Conservation (phyloP, 2,888 invertebrate genomes). For the Philereme transversata region DNA sequence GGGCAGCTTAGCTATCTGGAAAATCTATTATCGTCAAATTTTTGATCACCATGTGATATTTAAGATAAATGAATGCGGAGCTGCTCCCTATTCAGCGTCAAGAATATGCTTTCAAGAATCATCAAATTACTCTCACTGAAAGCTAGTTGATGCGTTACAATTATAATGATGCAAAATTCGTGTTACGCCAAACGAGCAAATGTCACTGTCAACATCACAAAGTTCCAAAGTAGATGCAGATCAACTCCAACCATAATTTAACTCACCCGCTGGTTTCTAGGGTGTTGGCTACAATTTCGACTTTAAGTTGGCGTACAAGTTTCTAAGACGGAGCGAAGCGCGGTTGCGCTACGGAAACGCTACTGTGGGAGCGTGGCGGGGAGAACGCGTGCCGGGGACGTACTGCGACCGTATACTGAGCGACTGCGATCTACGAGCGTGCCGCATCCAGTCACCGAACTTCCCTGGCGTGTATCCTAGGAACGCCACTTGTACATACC, state of each 20-base stretch:
- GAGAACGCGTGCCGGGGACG: constrained; percentile 89
- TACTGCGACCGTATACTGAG: constrained; percentile 92
- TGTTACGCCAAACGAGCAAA: too few species aligned
- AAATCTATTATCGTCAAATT: too few species aligned
- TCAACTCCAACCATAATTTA: constrained; percentile 35
- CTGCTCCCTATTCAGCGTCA: too few species aligned
- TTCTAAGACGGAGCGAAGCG: constrained; percentile 89
- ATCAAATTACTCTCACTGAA: too few species aligned
- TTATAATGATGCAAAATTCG: too few species aligned
- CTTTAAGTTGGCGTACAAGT: constrained; percentile 93
- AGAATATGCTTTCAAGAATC: too few species aligned
- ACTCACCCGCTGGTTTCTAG: constrained; percentile 63
- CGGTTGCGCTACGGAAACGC: constrained; percentile 90
- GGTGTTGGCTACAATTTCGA: constrained; percentile 92
- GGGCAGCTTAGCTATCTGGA: too few species aligned
- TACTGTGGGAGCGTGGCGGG: constrained; percentile 89
- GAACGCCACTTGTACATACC: constrained; percentile 92
- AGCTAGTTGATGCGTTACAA: too few species aligned
- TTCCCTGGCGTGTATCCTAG: constrained; percentile 95
- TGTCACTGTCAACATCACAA: constrained; percentile 3
- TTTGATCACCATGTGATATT: too few species aligned
- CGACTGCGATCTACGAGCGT: constrained; percentile 88
- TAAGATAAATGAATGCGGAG: too few species aligned
- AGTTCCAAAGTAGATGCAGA: constrained; percentile 9
- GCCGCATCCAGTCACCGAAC: constrained; percentile 94